Evolutionary conservation across 2,888 invertebrate species (phyloP).

Genomic region (Thereva unica): DNA sequence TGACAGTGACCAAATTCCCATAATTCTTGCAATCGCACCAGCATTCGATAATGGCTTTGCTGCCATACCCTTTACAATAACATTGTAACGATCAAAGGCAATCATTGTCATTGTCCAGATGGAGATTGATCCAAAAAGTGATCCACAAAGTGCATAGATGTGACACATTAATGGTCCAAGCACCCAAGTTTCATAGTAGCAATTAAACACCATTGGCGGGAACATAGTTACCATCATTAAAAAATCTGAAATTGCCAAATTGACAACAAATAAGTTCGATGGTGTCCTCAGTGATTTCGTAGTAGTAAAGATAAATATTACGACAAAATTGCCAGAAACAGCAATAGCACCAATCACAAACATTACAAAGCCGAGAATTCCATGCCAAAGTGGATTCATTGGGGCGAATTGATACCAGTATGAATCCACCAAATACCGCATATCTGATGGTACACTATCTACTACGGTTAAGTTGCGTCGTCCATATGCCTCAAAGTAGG

Average conservation of each 20-base stretch:
- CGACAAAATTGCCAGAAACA: conserved; percentile 56
- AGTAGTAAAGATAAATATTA: conserved; percentile 56
- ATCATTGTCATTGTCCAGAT: conserved; percentile 65
- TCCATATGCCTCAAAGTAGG: conserved; percentile 25
- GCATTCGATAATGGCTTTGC: conserved; percentile 60
- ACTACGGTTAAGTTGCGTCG: conserved; percentile 28
- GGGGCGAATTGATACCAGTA: conserved; percentile 90
- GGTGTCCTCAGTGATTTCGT: conserved; percentile 73
- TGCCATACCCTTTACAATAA: conserved; percentile 63
- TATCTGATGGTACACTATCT: conserved; percentile 63
- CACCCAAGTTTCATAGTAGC: conserved; percentile 70
- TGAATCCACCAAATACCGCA: conserved; percentile 69
- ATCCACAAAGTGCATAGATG: conserved; percentile 84
- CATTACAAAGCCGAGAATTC: conserved; percentile 77
- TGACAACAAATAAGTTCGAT: conserved; percentile 87
- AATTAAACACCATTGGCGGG: conserved; percentile 75
- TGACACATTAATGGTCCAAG: conserved; percentile 77
- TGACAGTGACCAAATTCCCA: conserved; percentile 61
- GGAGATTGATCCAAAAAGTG: conserved; percentile 63
- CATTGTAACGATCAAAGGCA: conserved; percentile 64
- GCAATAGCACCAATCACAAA: conserved; percentile 67
- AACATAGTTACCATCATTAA: conserved; percentile 75
- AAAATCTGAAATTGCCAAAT: conserved; percentile 89
- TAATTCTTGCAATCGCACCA: conserved; percentile 58
- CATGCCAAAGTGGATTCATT: conserved; percentile 88